Evolutionary conservation across 2,113 vertebrate species (phyloP).

Genomic region (Mobula hypostoma): DNA sequence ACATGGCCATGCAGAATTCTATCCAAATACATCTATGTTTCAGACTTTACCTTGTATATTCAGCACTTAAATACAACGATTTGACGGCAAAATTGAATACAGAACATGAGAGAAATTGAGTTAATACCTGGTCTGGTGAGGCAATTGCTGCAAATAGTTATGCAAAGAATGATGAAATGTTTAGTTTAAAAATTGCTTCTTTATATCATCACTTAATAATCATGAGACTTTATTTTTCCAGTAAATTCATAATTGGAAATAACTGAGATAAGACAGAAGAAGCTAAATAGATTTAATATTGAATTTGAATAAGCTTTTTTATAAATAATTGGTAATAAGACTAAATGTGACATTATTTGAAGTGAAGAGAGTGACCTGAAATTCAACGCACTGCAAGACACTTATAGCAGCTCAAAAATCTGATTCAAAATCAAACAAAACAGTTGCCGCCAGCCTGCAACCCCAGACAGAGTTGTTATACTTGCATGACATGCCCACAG

Average conservation of each 20-base stretch:
- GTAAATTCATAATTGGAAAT: background rate
- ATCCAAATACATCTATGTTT: background rate
- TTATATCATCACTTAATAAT: conserved; percentile 22
- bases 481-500: no score
- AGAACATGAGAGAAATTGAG: background rate
- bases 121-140: conserved; percentile 28
- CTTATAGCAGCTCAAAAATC: no score
- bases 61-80: conserved; percentile 31
- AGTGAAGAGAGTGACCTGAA: background rate
- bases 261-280: background rate
- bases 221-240: background rate
- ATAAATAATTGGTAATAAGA: conserved; percentile 1
- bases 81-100: conserved; percentile 20
- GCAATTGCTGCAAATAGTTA: conserved; percentile 27
- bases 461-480: no score
- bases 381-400: background rate
- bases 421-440: no score
- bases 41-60: conserved; percentile 23
- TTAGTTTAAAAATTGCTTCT: conserved; percentile 8
- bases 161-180: conserved; percentile 34
- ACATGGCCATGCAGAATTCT: background rate
- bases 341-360: background rate
- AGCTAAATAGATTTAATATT: background rate
- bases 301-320: background rate
- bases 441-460: no score